phyloP scores from a whole-genome alignment of 2,888 invertebrate species.

The Mystacides longicornis region DNA sequence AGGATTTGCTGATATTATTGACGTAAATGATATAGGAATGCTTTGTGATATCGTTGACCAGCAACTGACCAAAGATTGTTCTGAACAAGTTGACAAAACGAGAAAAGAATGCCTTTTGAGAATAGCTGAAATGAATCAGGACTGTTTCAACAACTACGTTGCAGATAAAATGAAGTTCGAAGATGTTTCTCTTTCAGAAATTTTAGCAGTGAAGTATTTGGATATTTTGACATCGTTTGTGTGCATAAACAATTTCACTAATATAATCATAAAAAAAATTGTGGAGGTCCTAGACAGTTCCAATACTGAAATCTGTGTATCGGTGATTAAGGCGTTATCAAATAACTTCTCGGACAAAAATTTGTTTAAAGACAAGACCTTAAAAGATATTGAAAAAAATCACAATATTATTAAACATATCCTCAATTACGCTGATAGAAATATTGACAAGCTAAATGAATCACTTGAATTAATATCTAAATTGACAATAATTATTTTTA shows the following conservation, averaged over 20 bases:
- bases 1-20: constrained; percentile 40
- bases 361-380: constrained; percentile 36
- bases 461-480: constrained; percentile 34
- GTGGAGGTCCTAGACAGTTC: background rate
- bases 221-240: constrained; percentile 43
- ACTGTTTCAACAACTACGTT: constrained; percentile 46
- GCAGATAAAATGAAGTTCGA: constrained; percentile 41
- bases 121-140: constrained; percentile 47
- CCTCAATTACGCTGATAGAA: constrained; percentile 36
- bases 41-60: constrained; percentile 47
- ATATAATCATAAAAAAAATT: constrained; percentile 40
- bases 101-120: constrained; percentile 47
- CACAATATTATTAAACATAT: constrained; percentile 40
- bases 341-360: constrained; percentile 34
- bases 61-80: constrained; percentile 41
- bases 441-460: constrained; percentile 30
- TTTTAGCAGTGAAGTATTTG: constrained; percentile 37
- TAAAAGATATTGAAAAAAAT: constrained; percentile 42
- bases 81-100: constrained; percentile 38
- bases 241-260: constrained; percentile 44
- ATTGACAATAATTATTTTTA: constrained; percentile 38
- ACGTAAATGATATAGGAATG: constrained; percentile 40
- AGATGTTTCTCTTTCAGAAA: constrained; percentile 34
- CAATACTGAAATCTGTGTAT: constrained; percentile 27
- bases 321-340: constrained; percentile 25